Percentiles rank a stretch among this genome's conserved stretches.
Evolutionary conservation across 2,797 vertebrate genomes (phyloP).

Genomic region (Phyllotis vaccarum): DNA sequence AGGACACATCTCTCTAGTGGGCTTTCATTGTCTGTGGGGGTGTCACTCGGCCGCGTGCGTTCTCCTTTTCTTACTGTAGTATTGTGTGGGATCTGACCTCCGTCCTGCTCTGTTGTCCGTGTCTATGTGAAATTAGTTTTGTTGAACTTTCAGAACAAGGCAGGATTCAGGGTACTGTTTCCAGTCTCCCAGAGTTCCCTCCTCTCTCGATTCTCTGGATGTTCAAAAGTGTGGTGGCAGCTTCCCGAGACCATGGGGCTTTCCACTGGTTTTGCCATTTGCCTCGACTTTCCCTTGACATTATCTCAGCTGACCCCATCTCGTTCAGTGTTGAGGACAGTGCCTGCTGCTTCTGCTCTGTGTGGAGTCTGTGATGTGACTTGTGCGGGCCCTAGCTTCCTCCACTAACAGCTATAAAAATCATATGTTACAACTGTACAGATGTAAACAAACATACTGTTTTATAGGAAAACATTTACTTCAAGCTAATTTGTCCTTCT

Average conservation of each 20-base stretch:
- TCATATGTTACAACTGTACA: not conserved
- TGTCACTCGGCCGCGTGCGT: not conserved
- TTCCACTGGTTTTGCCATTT: not conserved
- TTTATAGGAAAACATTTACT: not conserved
- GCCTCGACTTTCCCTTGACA: not conserved
- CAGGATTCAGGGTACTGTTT: not conserved
- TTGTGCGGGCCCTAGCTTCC: not conserved
- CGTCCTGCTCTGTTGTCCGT: conserved; percentile 35
- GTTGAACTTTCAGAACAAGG: conserved; percentile 54
- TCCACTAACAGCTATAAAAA: not conserved
- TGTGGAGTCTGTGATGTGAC: not conserved
- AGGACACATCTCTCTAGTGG: conserved; percentile 46
- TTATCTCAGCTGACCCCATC: not conserved
- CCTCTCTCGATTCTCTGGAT: conserved; percentile 26
- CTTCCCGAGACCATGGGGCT: not conserved
- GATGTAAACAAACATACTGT: not conserved
- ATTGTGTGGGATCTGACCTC: conserved; percentile 51
- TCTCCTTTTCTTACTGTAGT: not conserved
- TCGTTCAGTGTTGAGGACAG: not conserved
- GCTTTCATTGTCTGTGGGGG: conserved; percentile 8
- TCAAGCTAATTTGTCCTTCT: not conserved
- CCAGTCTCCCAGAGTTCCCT: conserved; percentile 37
- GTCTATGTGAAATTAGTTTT: conserved; percentile 57
- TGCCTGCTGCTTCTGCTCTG: not conserved
- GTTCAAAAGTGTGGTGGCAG: not conserved